Base-by-base conservation (phyloP, 2,113 vertebrate species). In the Sinocyclocheilus anshuiensis region DNA sequence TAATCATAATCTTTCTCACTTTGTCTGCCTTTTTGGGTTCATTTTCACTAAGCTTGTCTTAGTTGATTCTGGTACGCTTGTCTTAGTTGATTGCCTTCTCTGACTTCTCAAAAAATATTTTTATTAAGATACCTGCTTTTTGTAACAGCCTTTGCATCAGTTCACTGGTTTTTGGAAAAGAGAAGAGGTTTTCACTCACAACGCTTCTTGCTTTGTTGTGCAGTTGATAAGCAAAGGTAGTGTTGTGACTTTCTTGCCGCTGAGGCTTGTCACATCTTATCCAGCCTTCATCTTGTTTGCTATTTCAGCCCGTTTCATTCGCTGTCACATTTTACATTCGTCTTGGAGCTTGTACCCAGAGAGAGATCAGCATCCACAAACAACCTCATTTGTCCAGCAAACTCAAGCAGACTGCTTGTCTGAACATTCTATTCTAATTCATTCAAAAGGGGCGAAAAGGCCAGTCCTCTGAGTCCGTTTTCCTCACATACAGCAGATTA, bases 181-280 rank as follows among this genome's bases (percentile, higher is more conserved):
- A 26, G 45, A 2, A 45, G 36, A 16, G 22, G 22, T 50, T 76
- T 76, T 50, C 33, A 24, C 22, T 65, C 53, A 79, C 4, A 36
- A 6, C 20, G 22, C 39, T 26, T 81, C 10, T 61, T 65, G 8
- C 39, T 45, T 65, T 63, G 36, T 65, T 72, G 63, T 48, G 48
- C 24, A 50, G n/a, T 61, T 39, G 50, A 72, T 57, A 69, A 42
- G 67, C 83, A 15, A 18, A 86, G 78, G 79, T 81, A 69, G 48
- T 82, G 65, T 57, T 33, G 10, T 84, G 79, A 22, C 36, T 84
- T 83, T 65, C 83, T 65, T 72, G 59, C 71, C 53, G 29, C 16
- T 53, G 67, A 83, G 18, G 22, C 84, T 84, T 79, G 87, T 84
- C 84, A 79, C 81, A 86, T 86, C 74, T 80, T 77, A 88, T 86